phyloP scores from a whole-genome alignment of 2,113 vertebrate species.

The Cavia aperea region DNA sequence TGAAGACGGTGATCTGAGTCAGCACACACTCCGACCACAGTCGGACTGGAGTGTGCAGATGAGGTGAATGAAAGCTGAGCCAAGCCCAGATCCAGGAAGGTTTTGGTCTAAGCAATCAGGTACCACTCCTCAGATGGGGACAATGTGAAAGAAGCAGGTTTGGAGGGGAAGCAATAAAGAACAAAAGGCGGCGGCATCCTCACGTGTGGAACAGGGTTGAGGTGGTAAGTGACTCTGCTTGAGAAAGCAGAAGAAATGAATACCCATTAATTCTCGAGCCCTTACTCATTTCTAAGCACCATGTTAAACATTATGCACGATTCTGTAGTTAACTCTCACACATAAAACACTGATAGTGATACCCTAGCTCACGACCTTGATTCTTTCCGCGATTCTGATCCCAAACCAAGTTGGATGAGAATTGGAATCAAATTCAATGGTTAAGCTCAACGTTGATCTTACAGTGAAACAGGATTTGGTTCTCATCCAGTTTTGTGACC shows the following conservation, averaged over 20 bases:
- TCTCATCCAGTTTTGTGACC: background rate
- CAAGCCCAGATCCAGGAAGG: background rate
- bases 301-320: background rate
- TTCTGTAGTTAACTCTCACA: background rate
- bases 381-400: background rate
- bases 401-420: background rate
- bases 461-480: background rate
- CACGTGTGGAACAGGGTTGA: background rate
- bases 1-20: background rate
- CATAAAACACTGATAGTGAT: background rate
- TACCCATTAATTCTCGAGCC: background rate
- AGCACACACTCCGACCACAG: background rate
- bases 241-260: slow-evolving; percentile 5
- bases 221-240: background rate
- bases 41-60: background rate
- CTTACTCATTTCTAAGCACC: background rate
- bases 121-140: background rate
- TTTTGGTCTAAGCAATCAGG: background rate
- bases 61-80: background rate
- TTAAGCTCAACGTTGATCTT: background rate
- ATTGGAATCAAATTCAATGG: background rate
- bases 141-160: background rate
- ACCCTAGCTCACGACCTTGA: background rate
- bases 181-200: background rate
- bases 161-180: background rate